Evolutionary conservation across 64 coral and sea anemone genomes (phyloP).

Genomic region (Montipora cactus): DNA sequence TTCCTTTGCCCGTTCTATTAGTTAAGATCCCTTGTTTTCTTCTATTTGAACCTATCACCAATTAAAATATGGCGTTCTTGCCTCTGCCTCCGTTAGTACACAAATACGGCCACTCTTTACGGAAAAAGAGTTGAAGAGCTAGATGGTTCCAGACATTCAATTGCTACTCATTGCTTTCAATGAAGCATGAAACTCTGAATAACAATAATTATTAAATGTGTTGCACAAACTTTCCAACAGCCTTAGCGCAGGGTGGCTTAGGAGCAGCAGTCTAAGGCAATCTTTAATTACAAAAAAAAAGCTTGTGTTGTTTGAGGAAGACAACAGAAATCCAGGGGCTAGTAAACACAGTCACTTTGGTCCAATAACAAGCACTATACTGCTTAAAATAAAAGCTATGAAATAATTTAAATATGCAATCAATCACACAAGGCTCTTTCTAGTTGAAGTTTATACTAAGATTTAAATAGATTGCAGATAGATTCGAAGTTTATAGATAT

Average conservation of each 20-base stretch:
- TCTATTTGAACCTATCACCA: too few species aligned
- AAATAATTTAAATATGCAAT: not conserved
- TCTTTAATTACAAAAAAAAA: constrained; percentile 10
- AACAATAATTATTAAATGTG: too few species aligned
- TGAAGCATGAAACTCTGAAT: too few species aligned
- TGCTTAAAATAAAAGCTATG: constrained; percentile 19
- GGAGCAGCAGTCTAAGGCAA: not conserved
- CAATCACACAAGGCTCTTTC: too few species aligned
- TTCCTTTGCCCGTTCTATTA: too few species aligned
- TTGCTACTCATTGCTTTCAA: too few species aligned
- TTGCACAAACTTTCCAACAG: constrained; percentile 4
- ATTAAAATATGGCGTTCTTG: too few species aligned
- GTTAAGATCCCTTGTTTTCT: too few species aligned
- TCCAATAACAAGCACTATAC: not conserved
- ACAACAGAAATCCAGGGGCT: constrained; percentile 7
- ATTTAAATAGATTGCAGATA: constrained; percentile 3
- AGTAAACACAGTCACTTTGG: not conserved
- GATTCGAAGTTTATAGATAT: constrained; percentile 2
- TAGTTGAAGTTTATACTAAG: not conserved
- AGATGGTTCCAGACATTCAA: too few species aligned
- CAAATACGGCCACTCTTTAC: too few species aligned
- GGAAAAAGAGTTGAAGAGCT: not conserved
- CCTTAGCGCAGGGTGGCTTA: constrained; percentile 4
- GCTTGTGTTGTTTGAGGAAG: constrained; percentile 4
- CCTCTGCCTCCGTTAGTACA: too few species aligned